These are phyloP conservation scores for Gandaritis pyraliata DNA, from an alignment of 2,888 invertebrate genomes.

Conservation along the genomic window DNA sequence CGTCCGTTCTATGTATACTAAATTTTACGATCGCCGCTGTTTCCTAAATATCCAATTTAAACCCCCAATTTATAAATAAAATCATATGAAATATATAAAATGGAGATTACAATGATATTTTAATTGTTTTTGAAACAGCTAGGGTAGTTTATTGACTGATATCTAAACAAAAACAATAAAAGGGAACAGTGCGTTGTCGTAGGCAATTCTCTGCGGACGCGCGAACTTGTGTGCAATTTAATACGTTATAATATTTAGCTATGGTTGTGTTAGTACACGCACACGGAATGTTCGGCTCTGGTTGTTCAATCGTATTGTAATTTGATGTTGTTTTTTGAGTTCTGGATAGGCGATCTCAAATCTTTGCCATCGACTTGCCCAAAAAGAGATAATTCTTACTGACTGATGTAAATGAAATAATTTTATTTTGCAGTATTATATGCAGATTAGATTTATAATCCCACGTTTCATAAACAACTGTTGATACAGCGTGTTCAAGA, in stretches of 20 bases:
- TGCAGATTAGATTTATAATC: too few species aligned
- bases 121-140: too few species aligned
- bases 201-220: slow-evolving; percentile 37
- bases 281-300: slow-evolving; percentile 50
- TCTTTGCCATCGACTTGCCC: slow-evolving; percentile 13
- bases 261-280: slow-evolving; percentile 69
- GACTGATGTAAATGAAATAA: not conserved
- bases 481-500: not conserved
- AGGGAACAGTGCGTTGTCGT: slow-evolving; percentile 13
- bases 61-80: not conserved
- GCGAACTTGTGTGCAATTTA: slow-evolving; percentile 73
- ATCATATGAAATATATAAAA: too few species aligned
- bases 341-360: slow-evolving; percentile 28
- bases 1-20: slow-evolving; percentile 43
- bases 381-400: not conserved
- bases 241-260: slow-evolving; percentile 57
- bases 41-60: slow-evolving; percentile 15
- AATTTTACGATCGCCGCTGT: slow-evolving; percentile 30
- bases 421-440: slow-evolving; percentile 6
- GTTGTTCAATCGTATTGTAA: slow-evolving; percentile 30
- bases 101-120: too few species aligned
- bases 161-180: not conserved
- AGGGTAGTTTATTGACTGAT: too few species aligned
- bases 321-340: slow-evolving; percentile 22
- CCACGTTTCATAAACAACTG: not conserved